Evolutionary conservation across 2,113 vertebrate species (phyloP), one percentile per base, ranked within the genome.

Genomic region (Passerina amoena): DNA sequence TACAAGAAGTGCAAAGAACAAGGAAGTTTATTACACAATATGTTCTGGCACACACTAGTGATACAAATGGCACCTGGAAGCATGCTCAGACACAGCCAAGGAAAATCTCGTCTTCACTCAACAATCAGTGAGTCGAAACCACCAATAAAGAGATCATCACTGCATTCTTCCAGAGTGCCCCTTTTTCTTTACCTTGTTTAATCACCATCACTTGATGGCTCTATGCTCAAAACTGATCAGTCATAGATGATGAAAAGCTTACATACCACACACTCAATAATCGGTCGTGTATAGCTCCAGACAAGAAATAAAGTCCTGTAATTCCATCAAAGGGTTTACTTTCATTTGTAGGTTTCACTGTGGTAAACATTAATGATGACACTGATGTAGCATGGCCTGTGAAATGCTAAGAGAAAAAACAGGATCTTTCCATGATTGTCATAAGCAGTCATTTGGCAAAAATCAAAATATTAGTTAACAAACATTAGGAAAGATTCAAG

Each of bases 251-350:
- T 21, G 56, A 79, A 95, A 94, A 56, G 42, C 65, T 64, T 75
- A 98, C 99, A 81, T 98, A 99, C 99, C 99, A 99, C 28, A 99
- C 99, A 73, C 99, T 99, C 92, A 99, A 98, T 95, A 99, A 98
- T 94, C 99, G 97, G 96, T 99, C 99, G 4, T 99, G 98, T 19
- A 98, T 97, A 9, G 99, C 99, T 70, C 99, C 99, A 47, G 99
- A 99, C 81, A 99, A 97, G 97, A 99, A 99, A 92, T 99, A 99
- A 69, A 99, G 98, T 33, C 99, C 99, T 37, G 99, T 98, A 96
- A 99, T 98, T 84, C 98, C 98, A 93, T 98, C 98, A 86, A 98
- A 98, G 16, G 98, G 95, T 31, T 97, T 98, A 92, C 98, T 99
- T 17, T 98, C 98, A 79, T 96, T 98, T 69, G 98, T 96, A 60